Conservation (phyloP, 92 coral and sea anemone genomes). For the Desmophyllum pertusum region DNA sequence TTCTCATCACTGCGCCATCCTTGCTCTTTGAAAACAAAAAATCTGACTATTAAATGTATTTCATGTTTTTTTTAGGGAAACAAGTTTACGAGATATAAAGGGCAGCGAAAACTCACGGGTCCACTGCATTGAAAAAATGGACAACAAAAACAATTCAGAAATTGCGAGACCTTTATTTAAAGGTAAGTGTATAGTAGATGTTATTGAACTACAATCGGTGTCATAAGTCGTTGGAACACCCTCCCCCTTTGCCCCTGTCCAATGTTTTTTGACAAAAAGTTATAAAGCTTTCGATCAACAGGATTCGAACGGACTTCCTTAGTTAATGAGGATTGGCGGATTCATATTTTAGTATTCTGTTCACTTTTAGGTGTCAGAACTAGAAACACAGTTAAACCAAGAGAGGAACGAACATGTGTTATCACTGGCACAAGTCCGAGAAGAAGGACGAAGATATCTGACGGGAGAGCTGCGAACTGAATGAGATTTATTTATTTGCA, state of each 20-base stretch:
- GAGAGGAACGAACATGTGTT: constrained; percentile 75
- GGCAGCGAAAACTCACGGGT: constrained; percentile 14
- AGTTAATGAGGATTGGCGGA: too few species aligned
- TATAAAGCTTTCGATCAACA: too few species aligned
- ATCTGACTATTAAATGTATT: neutral
- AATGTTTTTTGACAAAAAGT: too few species aligned
- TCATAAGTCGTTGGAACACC: too few species aligned
- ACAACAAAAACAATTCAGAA: constrained; percentile 56
- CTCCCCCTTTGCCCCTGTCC: too few species aligned
- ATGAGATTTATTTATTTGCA: neutral
- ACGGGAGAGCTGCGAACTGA: neutral
- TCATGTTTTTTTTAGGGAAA: constrained; percentile 20
- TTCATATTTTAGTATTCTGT: neutral
- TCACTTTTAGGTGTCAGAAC: constrained; percentile 56
- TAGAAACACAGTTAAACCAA: constrained; percentile 65
- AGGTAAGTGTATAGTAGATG: too few species aligned
- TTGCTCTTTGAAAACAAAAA: neutral
- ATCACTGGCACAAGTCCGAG: constrained; percentile 62
- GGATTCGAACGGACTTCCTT: too few species aligned
- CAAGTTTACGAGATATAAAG: neutral
- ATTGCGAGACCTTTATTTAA: constrained; percentile 40
- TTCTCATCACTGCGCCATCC: too few species aligned
- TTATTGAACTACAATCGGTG: too few species aligned
- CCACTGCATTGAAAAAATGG: constrained; percentile 48
- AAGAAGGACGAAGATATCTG: constrained; percentile 42